Conservation (phyloP, 1,140 invertebrate genomes). For the Arion vulgaris region DNA sequence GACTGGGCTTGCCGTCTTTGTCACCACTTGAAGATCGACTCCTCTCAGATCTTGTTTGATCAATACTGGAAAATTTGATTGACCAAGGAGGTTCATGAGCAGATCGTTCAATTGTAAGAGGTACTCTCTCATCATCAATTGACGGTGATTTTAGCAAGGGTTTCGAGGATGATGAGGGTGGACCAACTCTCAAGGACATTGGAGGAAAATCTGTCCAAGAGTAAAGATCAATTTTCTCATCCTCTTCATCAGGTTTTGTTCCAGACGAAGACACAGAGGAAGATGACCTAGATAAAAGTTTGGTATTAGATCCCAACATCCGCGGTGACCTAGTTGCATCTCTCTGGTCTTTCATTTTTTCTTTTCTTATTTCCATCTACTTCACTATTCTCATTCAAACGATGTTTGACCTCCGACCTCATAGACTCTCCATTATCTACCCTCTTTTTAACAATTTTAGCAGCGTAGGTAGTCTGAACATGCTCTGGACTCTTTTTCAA, state of each 20-base stretch:
- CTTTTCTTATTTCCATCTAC: background rate
- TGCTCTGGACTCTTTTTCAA: background rate
- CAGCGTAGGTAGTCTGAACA: background rate
- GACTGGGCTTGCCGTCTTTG: background rate
- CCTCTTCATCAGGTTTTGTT: conserved; percentile 21
- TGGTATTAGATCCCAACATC: conserved; percentile 11
- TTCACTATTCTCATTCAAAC: background rate
- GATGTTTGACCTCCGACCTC: background rate
- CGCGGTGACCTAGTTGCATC: background rate
- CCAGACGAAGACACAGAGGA: conserved; percentile 10
- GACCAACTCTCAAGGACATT: background rate
- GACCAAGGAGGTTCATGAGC: conserved; percentile 39
- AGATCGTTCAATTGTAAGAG: conserved; percentile 18
- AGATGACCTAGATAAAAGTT: conserved; percentile 12
- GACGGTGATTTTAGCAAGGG: background rate
- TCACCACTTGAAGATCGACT: conserved; percentile 29
- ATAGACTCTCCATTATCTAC: background rate
- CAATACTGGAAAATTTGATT: conserved; percentile 9
- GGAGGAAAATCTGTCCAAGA: conserved; percentile 41
- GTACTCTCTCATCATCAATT: background rate
- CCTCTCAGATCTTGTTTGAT: background rate
- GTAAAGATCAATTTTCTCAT: conserved; percentile 39
- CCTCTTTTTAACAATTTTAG: background rate
- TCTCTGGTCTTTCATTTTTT: conserved; percentile 14
- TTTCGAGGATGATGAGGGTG: background rate